Evolutionary conservation across 2,797 vertebrate genomes (phyloP).

Genomic region (Danionella dracula): DNA sequence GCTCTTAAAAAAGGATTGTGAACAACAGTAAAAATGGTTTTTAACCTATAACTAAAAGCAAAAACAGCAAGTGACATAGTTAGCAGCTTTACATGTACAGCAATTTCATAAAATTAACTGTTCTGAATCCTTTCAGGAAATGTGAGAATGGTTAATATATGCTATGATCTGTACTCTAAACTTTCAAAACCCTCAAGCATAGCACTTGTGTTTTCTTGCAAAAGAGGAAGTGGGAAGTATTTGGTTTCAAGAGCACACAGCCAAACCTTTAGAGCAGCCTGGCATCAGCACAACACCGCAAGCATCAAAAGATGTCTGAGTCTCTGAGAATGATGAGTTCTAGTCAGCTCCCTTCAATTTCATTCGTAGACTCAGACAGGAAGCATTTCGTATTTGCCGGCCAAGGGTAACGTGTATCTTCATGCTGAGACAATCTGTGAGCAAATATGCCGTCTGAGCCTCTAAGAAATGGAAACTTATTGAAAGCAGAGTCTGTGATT

Average conservation of each 20-base stretch:
- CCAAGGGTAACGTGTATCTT: neutral
- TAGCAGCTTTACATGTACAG: slow-evolving; percentile 2
- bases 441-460: slow-evolving; percentile 14
- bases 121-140: no score
- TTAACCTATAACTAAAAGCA: no score
- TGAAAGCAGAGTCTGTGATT: neutral
- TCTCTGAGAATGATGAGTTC: no score
- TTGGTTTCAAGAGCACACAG: neutral
- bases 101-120: slow-evolving; percentile 1
- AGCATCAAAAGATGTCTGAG: no score
- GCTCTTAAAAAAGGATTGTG: no score
- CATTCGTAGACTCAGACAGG: slow-evolving; percentile 4
- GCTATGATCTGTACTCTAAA: neutral
- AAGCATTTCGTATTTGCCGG: neutral
- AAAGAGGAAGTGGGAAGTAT: slow-evolving; percentile 10
- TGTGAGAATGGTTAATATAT: neutral
- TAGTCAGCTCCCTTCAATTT: neutral
- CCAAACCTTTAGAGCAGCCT: neutral
- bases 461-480: slow-evolving; percentile 24
- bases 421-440: neutral
- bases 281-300: slow-evolving; percentile 5
- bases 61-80: no score
- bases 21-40: no score
- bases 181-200: slow-evolving; percentile 12
- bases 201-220: slow-evolving; percentile 26